Percentiles rank a stretch among this genome's conserved stretches.
Conservation (phyloP, 1,140 invertebrate species). For the Eriocheir sinensis region DNA sequence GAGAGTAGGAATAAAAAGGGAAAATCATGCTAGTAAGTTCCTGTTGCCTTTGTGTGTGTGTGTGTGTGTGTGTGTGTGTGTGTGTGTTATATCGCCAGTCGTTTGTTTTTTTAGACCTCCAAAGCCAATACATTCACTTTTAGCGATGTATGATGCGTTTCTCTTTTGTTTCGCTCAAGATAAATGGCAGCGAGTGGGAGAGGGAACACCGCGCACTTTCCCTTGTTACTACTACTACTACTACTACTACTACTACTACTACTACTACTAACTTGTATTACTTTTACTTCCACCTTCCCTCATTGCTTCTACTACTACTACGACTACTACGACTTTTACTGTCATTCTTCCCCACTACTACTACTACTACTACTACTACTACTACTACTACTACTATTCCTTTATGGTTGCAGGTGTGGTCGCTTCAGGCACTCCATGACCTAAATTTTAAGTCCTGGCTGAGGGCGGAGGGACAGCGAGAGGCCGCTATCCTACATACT, state of each 20-base stretch:
- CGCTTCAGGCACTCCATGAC: constrained; percentile 9
- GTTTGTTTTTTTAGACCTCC: background rate
- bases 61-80: constrained; percentile 51
- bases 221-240: constrained; percentile 14
- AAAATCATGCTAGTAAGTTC: background rate
- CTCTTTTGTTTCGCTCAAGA: constrained; percentile 15
- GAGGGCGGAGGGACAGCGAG: constrained; percentile 18
- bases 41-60: constrained; percentile 24
- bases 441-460: constrained; percentile 50
- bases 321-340: too few relatives aligned
- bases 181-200: background rate
- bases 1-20: background rate
- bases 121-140: background rate
- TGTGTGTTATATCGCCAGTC: background rate
- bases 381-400: background rate
- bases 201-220: background rate
- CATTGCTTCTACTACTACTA: background rate
- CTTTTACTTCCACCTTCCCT: background rate
- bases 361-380: background rate
- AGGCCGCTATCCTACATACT: constrained; percentile 67
- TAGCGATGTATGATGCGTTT: constrained; percentile 6
- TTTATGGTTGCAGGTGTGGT: constrained; percentile 31
- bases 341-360: too few relatives aligned
- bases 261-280: background rate
- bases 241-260: background rate